Conservation (phyloP, 1,140 invertebrate species). For the Sitophilus oryzae region DNA sequence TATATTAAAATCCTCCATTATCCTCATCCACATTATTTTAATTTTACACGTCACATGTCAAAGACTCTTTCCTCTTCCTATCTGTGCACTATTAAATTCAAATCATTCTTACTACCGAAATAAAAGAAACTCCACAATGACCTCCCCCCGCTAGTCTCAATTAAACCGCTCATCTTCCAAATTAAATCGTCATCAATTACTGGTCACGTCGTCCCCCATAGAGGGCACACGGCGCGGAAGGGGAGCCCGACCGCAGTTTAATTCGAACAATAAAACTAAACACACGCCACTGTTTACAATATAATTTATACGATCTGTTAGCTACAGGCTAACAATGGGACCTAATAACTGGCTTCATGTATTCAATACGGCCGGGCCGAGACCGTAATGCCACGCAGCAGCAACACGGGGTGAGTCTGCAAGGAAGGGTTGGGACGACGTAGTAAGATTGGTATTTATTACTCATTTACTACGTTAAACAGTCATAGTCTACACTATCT, state of each 20-base stretch:
- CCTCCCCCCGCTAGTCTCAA: too few relatives aligned
- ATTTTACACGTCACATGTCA: too few relatives aligned
- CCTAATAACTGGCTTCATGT: slow-evolving; percentile 44
- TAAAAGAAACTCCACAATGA: too few relatives aligned
- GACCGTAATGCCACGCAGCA: not conserved
- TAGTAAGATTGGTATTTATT: too few relatives aligned
- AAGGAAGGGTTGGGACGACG: slow-evolving; percentile 26
- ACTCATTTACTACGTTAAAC: too few relatives aligned
- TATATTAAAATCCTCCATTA: too few relatives aligned
- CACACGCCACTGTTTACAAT: slow-evolving; percentile 45
- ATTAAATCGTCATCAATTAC: slow-evolving; percentile 26
- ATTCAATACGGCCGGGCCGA: slow-evolving; percentile 32
- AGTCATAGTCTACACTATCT: too few relatives aligned
- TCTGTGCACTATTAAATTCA: too few relatives aligned
- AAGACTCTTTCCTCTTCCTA: too few relatives aligned
- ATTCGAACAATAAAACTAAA: slow-evolving; percentile 36
- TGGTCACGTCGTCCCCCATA: not conserved
- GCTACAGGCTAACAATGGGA: slow-evolving; percentile 42
- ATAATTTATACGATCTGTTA: slow-evolving; percentile 45
- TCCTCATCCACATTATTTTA: too few relatives aligned
- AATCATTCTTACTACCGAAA: too few relatives aligned
- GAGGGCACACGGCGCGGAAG: not conserved
- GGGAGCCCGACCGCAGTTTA: slow-evolving; percentile 38
- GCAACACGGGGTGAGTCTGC: not conserved
- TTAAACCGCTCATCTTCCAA: not conserved